Evolutionary conservation across 2,888 invertebrate genomes (phyloP).

Genomic region (Nipponacmea schrenckii): DNA sequence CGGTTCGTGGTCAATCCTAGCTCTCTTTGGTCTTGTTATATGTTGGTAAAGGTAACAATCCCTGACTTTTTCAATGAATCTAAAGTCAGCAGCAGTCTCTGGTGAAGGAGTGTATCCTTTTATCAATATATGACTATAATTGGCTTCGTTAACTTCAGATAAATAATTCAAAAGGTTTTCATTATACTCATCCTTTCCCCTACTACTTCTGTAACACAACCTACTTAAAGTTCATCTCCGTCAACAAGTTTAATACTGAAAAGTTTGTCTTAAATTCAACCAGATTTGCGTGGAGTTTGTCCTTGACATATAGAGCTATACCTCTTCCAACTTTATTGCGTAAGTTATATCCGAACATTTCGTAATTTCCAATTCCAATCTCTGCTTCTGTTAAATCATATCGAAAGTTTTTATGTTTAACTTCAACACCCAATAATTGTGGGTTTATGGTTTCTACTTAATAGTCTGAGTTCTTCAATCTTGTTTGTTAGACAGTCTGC

Average conservation of each 20-base stretch:
- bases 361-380: neutral
- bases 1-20: conserved; percentile 16
- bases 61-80: conserved; percentile 12
- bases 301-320: neutral
- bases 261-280: neutral
- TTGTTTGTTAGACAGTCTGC: neutral
- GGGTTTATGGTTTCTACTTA: neutral
- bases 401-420: neutral
- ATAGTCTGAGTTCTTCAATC: neutral
- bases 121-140: neutral
- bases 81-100: neutral
- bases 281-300: neutral
- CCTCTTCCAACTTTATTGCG: too few species aligned
- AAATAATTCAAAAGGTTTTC: neutral
- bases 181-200: neutral
- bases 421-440: neutral
- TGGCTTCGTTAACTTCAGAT: neutral
- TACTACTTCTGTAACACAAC: conserved; percentile 14
- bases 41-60: conserved; percentile 20
- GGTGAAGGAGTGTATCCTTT: neutral
- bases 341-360: neutral
- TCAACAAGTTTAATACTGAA: neutral
- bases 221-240: conserved; percentile 2
- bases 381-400: neutral
- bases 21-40: conserved; percentile 14